Conservation (phyloP, 2,888 invertebrate genomes). For the Folsomia manolachei region DNA sequence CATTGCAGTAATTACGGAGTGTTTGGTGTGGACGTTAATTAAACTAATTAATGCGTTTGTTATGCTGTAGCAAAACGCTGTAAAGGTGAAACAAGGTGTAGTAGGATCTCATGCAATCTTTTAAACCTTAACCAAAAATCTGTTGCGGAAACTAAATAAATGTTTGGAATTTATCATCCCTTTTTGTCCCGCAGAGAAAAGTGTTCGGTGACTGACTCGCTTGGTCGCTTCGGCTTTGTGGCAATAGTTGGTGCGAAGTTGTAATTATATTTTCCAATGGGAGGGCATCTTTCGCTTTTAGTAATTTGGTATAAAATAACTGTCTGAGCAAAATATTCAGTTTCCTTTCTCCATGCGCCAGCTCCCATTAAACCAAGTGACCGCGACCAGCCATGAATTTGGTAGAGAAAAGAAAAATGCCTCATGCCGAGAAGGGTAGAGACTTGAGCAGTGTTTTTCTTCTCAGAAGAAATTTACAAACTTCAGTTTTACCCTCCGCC, state of each 20-base stretch:
- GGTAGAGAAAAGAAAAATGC: not conserved
- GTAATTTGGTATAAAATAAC: not conserved
- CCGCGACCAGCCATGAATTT: not conserved
- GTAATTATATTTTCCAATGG: constrained; percentile 32
- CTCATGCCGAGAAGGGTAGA: not conserved
- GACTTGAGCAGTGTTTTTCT: not conserved
- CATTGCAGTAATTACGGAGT: constrained; percentile 19
- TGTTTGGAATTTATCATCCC: not conserved
- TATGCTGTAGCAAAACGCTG: not conserved
- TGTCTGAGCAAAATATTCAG: no score
- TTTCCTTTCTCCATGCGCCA: not conserved
- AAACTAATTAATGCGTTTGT: constrained; percentile 7
- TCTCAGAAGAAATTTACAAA: not conserved
- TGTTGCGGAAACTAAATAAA: no score
- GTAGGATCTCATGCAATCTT: no score
- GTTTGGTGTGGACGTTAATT: constrained; percentile 25
- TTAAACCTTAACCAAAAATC: no score
- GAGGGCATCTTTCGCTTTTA: constrained; percentile 10
- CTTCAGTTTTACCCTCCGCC: not conserved
- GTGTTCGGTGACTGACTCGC: not conserved
- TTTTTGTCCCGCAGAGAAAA: not conserved
- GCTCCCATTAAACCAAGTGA: no score
- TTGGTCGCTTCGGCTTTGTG: no score
- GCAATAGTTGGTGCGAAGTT: constrained; percentile 32
- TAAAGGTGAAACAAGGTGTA: no score